Evolutionary conservation across 2,797 vertebrate genomes (phyloP).

Genomic region (Acridotheres tristis): DNA sequence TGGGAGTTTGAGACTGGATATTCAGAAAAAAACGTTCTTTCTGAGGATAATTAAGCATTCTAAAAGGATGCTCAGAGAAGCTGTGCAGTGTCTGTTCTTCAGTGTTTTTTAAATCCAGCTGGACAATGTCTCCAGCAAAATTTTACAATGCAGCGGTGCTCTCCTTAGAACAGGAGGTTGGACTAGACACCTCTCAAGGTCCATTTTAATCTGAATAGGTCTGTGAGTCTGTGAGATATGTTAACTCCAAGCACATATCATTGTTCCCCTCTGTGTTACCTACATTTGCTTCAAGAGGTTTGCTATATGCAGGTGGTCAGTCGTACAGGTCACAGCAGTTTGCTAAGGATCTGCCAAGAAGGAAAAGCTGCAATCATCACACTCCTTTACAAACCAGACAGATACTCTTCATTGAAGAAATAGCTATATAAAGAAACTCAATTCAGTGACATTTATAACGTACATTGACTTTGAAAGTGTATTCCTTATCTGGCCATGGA

Average conservation of each 20-base stretch:
- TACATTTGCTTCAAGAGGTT: background rate
- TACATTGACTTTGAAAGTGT: background rate
- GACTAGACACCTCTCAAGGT: background rate
- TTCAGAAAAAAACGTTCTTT: background rate
- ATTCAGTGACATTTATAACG: background rate
- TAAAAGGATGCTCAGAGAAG: background rate
- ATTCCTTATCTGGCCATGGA: background rate
- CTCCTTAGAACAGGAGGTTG: background rate
- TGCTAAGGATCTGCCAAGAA: background rate
- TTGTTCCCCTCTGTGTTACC: background rate
- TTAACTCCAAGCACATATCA: background rate
- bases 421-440: background rate
- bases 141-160: rapidly evolving
- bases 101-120: background rate
- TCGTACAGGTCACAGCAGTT: rapidly evolving
- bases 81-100: background rate
- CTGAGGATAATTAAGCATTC: background rate
- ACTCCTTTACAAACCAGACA: background rate
- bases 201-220: background rate
- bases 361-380: background rate
- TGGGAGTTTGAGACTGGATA: background rate
- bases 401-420: background rate
- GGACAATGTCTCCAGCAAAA: background rate
- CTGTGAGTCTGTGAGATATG: background rate
- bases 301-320: background rate